A percentile compares a stretch with the other conserved stretches of the same genome.
Conservation (phyloP, 2,888 invertebrate genomes). For the Folsomia manolachei region DNA sequence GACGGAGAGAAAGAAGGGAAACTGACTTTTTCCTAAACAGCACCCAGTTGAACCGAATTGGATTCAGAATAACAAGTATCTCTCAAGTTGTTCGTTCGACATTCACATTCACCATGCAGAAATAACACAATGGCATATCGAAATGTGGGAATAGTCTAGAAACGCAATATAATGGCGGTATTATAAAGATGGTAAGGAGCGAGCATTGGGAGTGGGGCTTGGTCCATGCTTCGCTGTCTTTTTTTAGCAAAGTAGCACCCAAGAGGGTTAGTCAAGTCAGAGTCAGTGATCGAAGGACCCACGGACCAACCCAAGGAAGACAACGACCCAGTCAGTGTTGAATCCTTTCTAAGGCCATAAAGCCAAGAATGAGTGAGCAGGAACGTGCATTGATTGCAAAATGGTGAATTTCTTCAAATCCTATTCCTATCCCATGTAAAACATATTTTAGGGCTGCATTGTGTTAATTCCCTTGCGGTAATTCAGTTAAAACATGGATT, state of each 20-base stretch:
- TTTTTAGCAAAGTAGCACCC: slow-evolving; percentile 5
- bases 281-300: neutral
- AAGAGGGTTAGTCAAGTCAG: neutral
- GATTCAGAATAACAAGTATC: slow-evolving; percentile 19
- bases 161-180: neutral
- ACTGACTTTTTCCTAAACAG: slow-evolving; percentile 4
- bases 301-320: neutral
- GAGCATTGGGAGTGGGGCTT: neutral
- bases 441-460: slow-evolving; percentile 18
- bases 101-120: neutral
- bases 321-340: slow-evolving; percentile 1
- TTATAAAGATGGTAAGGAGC: too few species aligned
- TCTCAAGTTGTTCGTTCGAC: slow-evolving; percentile 1
- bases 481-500: slow-evolving; percentile 13
- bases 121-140: neutral
- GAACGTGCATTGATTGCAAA: slow-evolving; percentile 10
- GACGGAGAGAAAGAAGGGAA: neutral
- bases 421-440: slow-evolving; percentile 16
- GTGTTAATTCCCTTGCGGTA: slow-evolving; percentile 20
- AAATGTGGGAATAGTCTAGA: neutral
- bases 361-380: slow-evolving; percentile 19
- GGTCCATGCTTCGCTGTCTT: neutral
- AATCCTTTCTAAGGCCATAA: slow-evolving; percentile 18
- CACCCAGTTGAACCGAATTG: slow-evolving; percentile 16
- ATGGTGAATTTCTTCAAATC: slow-evolving; percentile 13